phyloP scores from a whole-genome alignment of 2,888 invertebrate genomes.

The Minunthozetes semirufus region DNA sequence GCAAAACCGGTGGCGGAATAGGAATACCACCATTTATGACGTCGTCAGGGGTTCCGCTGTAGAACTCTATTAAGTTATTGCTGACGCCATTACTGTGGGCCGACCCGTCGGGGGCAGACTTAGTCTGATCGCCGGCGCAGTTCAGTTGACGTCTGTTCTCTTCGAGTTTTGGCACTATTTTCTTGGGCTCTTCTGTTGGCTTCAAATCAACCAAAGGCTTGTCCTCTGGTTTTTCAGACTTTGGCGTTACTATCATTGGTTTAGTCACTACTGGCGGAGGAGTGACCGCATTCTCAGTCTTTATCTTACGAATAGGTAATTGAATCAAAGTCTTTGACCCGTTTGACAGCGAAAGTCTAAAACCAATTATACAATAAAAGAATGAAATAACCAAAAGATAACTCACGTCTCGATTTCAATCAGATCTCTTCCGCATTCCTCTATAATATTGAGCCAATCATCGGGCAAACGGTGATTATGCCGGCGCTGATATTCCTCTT shows the following conservation, averaged over 20 bases:
- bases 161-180: too few relatives aligned
- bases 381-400: not conserved
- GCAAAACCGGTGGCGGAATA: constrained; percentile 9
- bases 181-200: too few relatives aligned
- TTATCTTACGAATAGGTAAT: not conserved
- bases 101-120: not conserved
- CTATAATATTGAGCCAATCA: not conserved
- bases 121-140: too few relatives aligned
- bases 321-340: not conserved
- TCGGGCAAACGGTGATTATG: not conserved
- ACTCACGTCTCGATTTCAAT: constrained; percentile 6
- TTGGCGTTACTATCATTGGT: not conserved
- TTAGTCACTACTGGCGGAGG: not conserved
- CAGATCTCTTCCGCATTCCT: not conserved
- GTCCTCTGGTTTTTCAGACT: not conserved
- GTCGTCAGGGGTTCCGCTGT: not conserved
- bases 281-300: too few relatives aligned
- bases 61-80: not conserved
- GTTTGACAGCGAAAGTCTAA: not conserved
- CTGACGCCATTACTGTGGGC: not conserved
- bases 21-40: not conserved
- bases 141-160: too few relatives aligned
- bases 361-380: not conserved
- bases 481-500: not conserved
- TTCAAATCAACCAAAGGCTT: too few relatives aligned